Base-by-base conservation (phyloP, 2,797 vertebrate species). In the Toxotes lorentzi region DNA sequence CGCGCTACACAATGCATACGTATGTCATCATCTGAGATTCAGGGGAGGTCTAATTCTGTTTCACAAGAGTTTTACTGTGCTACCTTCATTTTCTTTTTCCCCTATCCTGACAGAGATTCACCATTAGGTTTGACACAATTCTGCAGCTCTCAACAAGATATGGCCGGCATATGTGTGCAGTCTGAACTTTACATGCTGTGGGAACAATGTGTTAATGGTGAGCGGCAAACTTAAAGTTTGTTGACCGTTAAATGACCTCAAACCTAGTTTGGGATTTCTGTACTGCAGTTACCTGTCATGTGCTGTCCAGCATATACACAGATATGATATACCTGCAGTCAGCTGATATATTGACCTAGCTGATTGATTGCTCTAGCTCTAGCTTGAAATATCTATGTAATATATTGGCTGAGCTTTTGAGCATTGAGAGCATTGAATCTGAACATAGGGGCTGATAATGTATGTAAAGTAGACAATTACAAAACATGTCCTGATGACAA, bases 1-100 rank as follows among this genome's bases (percentile, higher is more conserved):
- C 30, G 23, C 0, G 4, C 24, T 7, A 41, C 16, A 54, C 58
- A 38, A 24, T 16, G 21, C 27, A 21, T 7, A 50, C 21, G 19
- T 73, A 5, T 24, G 13, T 51, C 21, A 35, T 65, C 45, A 54
- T 27, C 72, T 60, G 61, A 65, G 38, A 75, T 60, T 19, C 24
- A 47, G 16, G n/a, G 2, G 12, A 11, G n/a, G 19, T 21, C 9
- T 34, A 23, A 32, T 17, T 59, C 4, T 53, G 5, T 58, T 4
- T 19, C 60, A 50, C 14, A 30, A n/a, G 30, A 57, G 23, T 13
- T 61, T 53, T n/a, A 30, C 32, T 65, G 17, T 35, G 54, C 57
- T 30, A 6, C 14, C 5, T 34, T 11, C 6, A 7, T 30, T 57
- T 47, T 19, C 5, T 62, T 48, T 66, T 38, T 9, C 40, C 27